phyloP scores from a whole-genome alignment of 2,113 vertebrate genomes.

The Ceuthmochares aereus region DNA sequence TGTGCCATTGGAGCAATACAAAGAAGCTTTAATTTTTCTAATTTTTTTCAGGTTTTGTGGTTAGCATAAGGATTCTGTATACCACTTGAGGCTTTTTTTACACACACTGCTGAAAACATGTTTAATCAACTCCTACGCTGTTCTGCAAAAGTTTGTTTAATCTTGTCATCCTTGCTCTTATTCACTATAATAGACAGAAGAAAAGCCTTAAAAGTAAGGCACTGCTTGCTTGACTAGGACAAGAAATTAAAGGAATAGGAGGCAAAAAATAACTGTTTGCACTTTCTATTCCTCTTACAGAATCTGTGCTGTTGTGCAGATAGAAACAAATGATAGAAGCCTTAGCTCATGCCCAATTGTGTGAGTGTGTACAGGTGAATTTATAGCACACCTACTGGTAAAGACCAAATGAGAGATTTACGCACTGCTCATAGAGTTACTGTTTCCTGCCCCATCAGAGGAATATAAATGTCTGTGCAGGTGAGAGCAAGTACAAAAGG shows the following conservation, averaged over 20 bases:
- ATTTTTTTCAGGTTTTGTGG: background rate
- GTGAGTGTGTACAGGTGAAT: background rate
- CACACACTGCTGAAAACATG: background rate
- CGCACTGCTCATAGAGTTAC: background rate
- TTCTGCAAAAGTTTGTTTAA: background rate
- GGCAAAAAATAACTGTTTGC: background rate
- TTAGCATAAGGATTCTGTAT: background rate
- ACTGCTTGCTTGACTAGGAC: background rate
- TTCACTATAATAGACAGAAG: background rate
- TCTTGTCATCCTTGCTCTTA: background rate
- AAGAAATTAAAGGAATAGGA: background rate
- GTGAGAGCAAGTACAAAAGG: background rate
- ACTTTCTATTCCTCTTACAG: background rate
- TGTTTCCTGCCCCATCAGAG: background rate
- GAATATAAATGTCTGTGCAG: background rate
- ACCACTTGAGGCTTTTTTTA: background rate
- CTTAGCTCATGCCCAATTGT: background rate
- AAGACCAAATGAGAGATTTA: background rate
- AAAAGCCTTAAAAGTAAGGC: background rate
- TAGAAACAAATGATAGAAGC: background rate
- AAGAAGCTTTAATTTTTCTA: background rate
- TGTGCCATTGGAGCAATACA: background rate
- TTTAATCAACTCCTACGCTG: background rate
- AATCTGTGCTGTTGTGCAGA: background rate
- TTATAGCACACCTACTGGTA: background rate